Evolutionary conservation across 1,140 invertebrate genomes (phyloP), one percentile per base, ranked within the genome.

Genomic region (Ceratoteleas bidentatus): DNA sequence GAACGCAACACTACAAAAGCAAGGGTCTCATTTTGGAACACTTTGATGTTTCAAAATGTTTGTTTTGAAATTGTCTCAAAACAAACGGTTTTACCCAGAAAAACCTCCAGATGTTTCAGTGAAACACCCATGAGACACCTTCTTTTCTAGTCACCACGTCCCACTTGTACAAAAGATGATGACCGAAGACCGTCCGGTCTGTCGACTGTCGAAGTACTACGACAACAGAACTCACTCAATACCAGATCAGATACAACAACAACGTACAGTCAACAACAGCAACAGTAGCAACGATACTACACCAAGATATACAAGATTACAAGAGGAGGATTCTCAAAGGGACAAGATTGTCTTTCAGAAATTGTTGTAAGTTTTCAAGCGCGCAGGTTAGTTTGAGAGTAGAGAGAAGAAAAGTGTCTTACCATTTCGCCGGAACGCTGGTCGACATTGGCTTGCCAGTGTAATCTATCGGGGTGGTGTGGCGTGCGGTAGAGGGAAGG

Each of bases 391-490:
- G 84, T 75, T 64, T 66, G 15, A 56, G 70, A 70, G 70, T 65
- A 81, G 49, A 79, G 65, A 85, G 60, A 85, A 70, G 84, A 82
- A 85, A 73, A 87, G 86, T 84, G 85, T 91, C 90, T 91, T 91
- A 92, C 90, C 90, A 85, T 85, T 85, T 86, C 85, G 87, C 88
- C 84, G 85, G 85, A 89, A 86, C 86, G 90, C 86, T 87, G 90
- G 77, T 89, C 84, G 87, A 89, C 86, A 88, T 86, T 88, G 90
- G 84, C 87, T 89, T 90, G 90, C 85, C 86, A 85, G 82, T 85
- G 87, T 87, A 88, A 89, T 89, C 90, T 91, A 92, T 91, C 90
- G 90, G 89, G 90, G 90, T 89, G 89, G 89, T 91, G 87, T 91
- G 87, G 86, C 89, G 90, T 91, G 90, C 88, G 90, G 89, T 90